Evolutionary conservation across 2,888 invertebrate genomes (phyloP).

Genomic region (Lepidocyrtinus sp.): DNA sequence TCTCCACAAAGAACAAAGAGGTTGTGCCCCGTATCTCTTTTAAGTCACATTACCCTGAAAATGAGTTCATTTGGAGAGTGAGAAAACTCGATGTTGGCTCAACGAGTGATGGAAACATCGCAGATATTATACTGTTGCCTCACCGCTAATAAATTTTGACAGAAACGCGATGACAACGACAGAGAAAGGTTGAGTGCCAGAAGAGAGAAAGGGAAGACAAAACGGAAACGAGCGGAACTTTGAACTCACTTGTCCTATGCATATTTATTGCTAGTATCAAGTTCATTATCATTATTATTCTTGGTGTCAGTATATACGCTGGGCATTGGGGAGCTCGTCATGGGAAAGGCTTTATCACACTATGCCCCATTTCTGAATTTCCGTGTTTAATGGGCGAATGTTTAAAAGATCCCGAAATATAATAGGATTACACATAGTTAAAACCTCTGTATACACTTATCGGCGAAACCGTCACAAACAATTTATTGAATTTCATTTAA

Average conservation of each 20-base stretch:
- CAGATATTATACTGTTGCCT: constrained; percentile 41
- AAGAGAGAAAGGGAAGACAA: constrained; percentile 15
- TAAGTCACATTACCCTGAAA: constrained; percentile 41
- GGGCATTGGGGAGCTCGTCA: too few species aligned
- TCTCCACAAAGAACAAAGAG: constrained; percentile 47
- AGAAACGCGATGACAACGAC: constrained; percentile 19
- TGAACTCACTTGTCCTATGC: not conserved
- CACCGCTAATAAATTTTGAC: constrained; percentile 56
- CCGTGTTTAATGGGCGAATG: too few species aligned
- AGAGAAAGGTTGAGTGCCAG: constrained; percentile 12
- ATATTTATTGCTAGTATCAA: not conserved
- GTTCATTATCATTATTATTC: constrained; percentile 9
- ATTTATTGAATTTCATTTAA: too few species aligned
- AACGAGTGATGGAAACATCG: constrained; percentile 33
- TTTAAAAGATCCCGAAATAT: too few species aligned
- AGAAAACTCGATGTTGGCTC: constrained; percentile 15
- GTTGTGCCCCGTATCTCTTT: constrained; percentile 33
- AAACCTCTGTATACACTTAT: too few species aligned
- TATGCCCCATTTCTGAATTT: too few species aligned
- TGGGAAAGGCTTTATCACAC: too few species aligned
- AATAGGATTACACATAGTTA: too few species aligned
- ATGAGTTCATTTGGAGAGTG: constrained; percentile 40
- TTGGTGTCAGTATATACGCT: too few species aligned
- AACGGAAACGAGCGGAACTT: constrained; percentile 20
- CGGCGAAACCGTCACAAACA: too few species aligned